Conservation (phyloP, 2,113 vertebrate genomes). For the Clarias macrocephalus region DNA sequence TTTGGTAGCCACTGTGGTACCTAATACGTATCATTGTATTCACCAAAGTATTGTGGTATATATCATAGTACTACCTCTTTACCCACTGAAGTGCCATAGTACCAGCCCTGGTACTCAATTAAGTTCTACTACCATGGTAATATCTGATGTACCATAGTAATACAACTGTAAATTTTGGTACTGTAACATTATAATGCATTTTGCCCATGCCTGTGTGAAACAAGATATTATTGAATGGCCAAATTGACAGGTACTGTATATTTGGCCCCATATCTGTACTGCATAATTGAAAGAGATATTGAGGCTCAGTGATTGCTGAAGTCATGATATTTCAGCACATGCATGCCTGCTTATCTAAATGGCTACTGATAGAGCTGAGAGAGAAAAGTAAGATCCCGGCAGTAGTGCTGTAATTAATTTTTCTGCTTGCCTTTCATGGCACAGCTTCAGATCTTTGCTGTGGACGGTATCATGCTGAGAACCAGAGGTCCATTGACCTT, state of each 20-base stretch:
- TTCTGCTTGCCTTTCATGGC: conserved; percentile 41
- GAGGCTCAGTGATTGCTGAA: neutral
- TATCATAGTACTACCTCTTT: too few species aligned
- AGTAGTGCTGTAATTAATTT: conserved; percentile 18
- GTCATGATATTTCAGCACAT: neutral
- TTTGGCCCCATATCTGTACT: neutral
- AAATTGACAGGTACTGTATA: neutral
- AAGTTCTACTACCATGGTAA: too few species aligned
- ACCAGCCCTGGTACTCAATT: too few species aligned
- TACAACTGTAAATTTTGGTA: neutral
- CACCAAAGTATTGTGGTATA: too few species aligned
- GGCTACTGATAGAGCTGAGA: neutral
- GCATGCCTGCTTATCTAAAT: neutral
- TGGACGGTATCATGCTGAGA: conserved; percentile 11
- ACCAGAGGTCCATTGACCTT: neutral
- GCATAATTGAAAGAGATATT: neutral
- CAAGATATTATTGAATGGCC: neutral
- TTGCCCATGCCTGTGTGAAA: neutral
- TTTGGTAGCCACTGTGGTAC: too few species aligned
- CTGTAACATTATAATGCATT: neutral
- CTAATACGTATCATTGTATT: too few species aligned
- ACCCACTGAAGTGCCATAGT: too few species aligned
- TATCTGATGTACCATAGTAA: too few species aligned
- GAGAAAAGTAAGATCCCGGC: neutral
- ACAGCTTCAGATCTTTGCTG: conserved; percentile 34